phyloP scores from a whole-genome alignment of 2,797 vertebrate genomes.

The Danio albolineatus region DNA sequence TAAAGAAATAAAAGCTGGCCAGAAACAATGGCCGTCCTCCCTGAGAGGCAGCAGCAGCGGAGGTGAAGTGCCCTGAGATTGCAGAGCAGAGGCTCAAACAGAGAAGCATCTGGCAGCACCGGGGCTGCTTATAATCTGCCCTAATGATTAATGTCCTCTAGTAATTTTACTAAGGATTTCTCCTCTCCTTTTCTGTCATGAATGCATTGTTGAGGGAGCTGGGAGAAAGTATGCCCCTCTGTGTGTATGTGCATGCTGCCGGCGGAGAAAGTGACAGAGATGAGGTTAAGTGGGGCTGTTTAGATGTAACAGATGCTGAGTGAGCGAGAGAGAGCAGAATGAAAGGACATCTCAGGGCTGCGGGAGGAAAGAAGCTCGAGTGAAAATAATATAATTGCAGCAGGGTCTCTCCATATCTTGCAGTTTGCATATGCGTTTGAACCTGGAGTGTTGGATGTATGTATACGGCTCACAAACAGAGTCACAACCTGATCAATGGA shows the following conservation, averaged over 20 bases:
- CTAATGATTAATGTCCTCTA: slow-evolving; percentile 77
- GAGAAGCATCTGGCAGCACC: slow-evolving; percentile 76
- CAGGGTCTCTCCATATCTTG: slow-evolving; percentile 46
- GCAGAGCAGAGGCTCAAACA: slow-evolving; percentile 77
- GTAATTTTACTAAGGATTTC: slow-evolving; percentile 65
- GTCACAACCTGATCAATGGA: neutral
- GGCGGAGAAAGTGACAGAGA: slow-evolving; percentile 63
- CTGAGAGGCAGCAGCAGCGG: slow-evolving; percentile 73
- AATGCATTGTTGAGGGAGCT: slow-evolving; percentile 60
- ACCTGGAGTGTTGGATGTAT: neutral
- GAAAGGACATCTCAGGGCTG: slow-evolving; percentile 56
- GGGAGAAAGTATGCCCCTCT: slow-evolving; percentile 50
- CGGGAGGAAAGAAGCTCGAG: slow-evolving; percentile 45
- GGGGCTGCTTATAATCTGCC: slow-evolving; percentile 72
- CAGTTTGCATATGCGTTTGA: slow-evolving; percentile 27
- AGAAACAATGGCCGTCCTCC: slow-evolving; percentile 77
- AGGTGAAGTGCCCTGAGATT: slow-evolving; percentile 83
- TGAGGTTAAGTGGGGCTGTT: slow-evolving; percentile 82
- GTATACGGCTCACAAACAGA: neutral
- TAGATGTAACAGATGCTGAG: slow-evolving; percentile 82
- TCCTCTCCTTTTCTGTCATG: slow-evolving; percentile 54
- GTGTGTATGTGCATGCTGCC: slow-evolving; percentile 25
- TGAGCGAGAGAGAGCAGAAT: slow-evolving; percentile 67
- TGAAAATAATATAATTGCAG: slow-evolving; percentile 60
- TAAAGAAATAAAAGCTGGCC: slow-evolving; percentile 77